These are phyloP conservation scores for Heliconius charithonia DNA, from an alignment of 2,888 invertebrate genomes.

Conservation along the genomic window DNA sequence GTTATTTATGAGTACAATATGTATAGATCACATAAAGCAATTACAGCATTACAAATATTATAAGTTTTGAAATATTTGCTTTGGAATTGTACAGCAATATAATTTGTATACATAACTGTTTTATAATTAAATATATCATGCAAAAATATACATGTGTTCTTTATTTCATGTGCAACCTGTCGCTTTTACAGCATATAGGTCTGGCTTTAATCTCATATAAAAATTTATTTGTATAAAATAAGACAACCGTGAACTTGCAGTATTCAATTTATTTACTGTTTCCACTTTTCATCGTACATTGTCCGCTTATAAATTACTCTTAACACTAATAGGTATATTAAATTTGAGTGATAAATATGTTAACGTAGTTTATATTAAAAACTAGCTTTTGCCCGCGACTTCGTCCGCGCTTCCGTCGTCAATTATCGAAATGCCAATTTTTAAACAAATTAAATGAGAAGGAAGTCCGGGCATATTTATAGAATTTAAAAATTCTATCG, in stretches of 20 bases:
- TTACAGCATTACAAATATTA: constrained; percentile 43
- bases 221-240: neutral
- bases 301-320: constrained; percentile 14
- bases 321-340: neutral
- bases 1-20: constrained; percentile 40
- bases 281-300: constrained; percentile 15
- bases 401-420: too few relatives aligned
- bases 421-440: too few relatives aligned
- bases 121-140: constrained; percentile 63
- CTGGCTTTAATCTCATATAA: neutral
- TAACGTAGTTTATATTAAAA: neutral
- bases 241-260: constrained; percentile 17
- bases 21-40: constrained; percentile 32
- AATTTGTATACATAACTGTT: constrained; percentile 76
- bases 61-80: constrained; percentile 63
- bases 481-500: too few relatives aligned
- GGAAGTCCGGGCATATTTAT: too few relatives aligned
- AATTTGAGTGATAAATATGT: neutral
- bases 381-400: too few relatives aligned
- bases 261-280: constrained; percentile 23
- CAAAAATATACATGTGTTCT: constrained; percentile 38
- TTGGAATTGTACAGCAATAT: constrained; percentile 73
- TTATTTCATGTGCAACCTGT: constrained; percentile 29
- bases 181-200: too few relatives aligned
- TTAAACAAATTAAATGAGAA: too few relatives aligned